A percentile compares a stretch with the other conserved stretches of the same genome.
Conservation (phyloP, 2,113 vertebrate species). For the Eonycteris spelaea region DNA sequence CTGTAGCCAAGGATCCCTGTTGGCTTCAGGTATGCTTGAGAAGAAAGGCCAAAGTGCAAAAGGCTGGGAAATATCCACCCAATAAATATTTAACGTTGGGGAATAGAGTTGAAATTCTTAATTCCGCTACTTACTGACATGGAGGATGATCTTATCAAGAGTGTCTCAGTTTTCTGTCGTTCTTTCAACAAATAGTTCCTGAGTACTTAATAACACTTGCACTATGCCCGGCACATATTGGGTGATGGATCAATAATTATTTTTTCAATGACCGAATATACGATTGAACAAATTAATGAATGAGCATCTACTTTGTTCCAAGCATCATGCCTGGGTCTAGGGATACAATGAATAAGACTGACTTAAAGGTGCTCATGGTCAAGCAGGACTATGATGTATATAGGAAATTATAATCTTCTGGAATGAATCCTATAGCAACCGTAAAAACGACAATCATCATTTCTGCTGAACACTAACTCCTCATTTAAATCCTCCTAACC, state of each 20-base stretch:
- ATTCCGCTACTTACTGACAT: not conserved
- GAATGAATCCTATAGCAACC: not conserved
- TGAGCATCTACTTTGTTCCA: not conserved
- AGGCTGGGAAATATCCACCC: not conserved
- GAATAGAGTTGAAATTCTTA: not conserved
- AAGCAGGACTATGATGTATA: not conserved
- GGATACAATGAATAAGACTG: not conserved
- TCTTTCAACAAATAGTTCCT: not conserved
- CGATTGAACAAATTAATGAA: not conserved
- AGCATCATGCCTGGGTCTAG: not conserved
- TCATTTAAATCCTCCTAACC: not conserved
- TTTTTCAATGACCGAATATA: not conserved
- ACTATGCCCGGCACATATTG: not conserved
- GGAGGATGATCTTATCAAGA: not conserved
- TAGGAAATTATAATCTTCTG: not conserved
- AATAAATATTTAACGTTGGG: not conserved
- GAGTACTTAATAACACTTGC: not conserved
- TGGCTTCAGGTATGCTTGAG: not conserved
- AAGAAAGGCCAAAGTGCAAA: not conserved
- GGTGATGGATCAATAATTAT: not conserved
- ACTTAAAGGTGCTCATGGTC: not conserved
- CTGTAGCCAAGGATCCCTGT: not conserved
- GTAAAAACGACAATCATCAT: not conserved
- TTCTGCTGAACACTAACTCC: not conserved
- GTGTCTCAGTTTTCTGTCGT: not conserved